A percentile compares a stretch with the other conserved stretches of the same genome.
Conservation (phyloP, 2,113 vertebrate genomes). For the Carollia perspicillata region DNA sequence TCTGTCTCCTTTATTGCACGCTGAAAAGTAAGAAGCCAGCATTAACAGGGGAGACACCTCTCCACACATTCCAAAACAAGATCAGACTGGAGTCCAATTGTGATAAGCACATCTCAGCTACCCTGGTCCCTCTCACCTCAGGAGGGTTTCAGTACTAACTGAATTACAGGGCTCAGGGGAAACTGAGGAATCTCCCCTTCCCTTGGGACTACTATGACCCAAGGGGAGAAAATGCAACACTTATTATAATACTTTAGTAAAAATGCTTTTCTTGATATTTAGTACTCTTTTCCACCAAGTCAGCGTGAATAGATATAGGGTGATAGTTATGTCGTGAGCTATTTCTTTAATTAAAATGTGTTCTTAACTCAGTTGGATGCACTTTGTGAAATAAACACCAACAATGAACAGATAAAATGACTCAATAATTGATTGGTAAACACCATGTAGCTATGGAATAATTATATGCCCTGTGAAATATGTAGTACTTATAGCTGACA, state of each 20-base stretch:
- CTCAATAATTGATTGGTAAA: conserved; percentile 69
- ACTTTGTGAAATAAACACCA: conserved; percentile 59
- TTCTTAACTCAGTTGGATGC: conserved; percentile 44
- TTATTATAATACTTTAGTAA: neutral
- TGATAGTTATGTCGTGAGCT: neutral
- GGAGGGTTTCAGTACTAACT: neutral
- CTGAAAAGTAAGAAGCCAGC: neutral
- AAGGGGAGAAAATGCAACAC: neutral
- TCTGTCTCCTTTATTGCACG: neutral
- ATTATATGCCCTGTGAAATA: conserved; percentile 62
- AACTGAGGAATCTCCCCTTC: neutral
- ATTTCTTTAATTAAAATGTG: conserved; percentile 27
- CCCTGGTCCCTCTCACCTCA: neutral
- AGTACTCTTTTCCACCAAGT: conserved; percentile 12
- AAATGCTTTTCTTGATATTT: conserved; percentile 43
- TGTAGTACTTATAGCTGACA: conserved; percentile 56
- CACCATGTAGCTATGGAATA: conserved; percentile 67
- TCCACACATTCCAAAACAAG: neutral
- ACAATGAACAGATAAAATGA: conserved; percentile 60
- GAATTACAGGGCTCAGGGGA: neutral
- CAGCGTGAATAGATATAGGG: conserved; percentile 3
- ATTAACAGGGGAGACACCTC: neutral
- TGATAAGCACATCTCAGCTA: neutral
- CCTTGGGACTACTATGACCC: neutral
- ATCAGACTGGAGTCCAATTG: neutral